phyloP scores from a whole-genome alignment of 2,888 invertebrate genomes.

The Villa cingulata region DNA sequence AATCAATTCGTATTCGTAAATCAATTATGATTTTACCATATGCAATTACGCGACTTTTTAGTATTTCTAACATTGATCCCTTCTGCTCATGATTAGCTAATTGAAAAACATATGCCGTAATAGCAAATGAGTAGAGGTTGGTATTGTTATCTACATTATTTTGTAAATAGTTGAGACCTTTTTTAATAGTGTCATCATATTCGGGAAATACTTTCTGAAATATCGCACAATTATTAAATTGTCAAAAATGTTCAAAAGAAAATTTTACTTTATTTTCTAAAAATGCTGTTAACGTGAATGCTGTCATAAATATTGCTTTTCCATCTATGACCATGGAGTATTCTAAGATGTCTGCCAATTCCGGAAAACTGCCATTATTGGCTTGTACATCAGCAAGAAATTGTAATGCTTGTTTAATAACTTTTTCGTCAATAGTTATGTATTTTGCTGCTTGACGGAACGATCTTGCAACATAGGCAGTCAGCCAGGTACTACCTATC shows the following conservation, averaged over 20 bases:
- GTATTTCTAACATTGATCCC: constrained; percentile 45
- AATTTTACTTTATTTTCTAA: constrained; percentile 43
- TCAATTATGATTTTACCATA: too few relatives aligned
- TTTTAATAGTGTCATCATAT: constrained; percentile 56
- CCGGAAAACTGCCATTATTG: constrained; percentile 64
- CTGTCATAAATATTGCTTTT: constrained; percentile 62
- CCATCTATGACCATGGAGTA: constrained; percentile 48
- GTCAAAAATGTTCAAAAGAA: background rate
- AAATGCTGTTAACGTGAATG: constrained; percentile 62
- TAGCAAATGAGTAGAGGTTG: constrained; percentile 61
- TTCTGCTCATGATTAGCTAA: constrained; percentile 58
- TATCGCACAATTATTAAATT: too few relatives aligned
- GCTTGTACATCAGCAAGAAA: constrained; percentile 60
- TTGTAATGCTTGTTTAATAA: constrained; percentile 51
- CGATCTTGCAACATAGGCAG: constrained; percentile 69
- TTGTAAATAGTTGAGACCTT: constrained; percentile 62
- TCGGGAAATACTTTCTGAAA: constrained; percentile 15
- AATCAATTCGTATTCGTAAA: too few relatives aligned
- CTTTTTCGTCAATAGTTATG: constrained; percentile 54
- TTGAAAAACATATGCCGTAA: constrained; percentile 64
- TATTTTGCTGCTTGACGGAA: constrained; percentile 59
- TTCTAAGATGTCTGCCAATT: constrained; percentile 58
- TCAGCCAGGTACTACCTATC: constrained; percentile 63
- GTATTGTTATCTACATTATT: constrained; percentile 49
- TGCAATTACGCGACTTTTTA: constrained; percentile 37